These are phyloP conservation scores for Micronycteris hirsuta DNA, from an alignment of 2,113 vertebrate genomes.

Conservation along the genomic window DNA sequence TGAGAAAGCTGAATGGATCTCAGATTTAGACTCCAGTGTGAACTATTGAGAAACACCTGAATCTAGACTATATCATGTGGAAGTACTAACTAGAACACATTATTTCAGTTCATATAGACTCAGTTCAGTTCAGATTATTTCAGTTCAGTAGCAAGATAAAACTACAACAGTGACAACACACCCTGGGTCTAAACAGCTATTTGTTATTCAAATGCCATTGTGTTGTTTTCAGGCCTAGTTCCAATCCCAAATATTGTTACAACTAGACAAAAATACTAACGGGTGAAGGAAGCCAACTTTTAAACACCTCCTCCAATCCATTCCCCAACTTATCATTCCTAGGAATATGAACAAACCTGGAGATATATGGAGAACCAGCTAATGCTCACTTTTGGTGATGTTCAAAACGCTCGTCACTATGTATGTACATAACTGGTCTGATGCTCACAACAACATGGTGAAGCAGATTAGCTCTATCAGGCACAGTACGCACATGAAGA, in stretches of 20 bases:
- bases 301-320: background rate
- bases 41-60: background rate
- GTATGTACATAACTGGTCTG: background rate
- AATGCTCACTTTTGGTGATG: background rate
- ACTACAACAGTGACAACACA: background rate
- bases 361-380: background rate
- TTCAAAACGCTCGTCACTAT: background rate
- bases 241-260: background rate
- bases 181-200: background rate
- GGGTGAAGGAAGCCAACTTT: background rate
- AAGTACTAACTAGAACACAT: background rate
- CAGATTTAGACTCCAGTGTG: background rate
- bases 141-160: no score
- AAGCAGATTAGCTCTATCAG: background rate
- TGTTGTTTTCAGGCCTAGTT: background rate
- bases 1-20: background rate
- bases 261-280: background rate
- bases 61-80: background rate
- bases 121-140: no score
- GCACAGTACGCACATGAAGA: background rate
- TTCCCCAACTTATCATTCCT: background rate
- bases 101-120: background rate
- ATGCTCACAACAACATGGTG: background rate
- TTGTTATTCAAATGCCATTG: background rate
- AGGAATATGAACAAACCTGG: background rate